Conservation (phyloP, 2,888 invertebrate genomes). For the Xestia rhomboidea region DNA sequence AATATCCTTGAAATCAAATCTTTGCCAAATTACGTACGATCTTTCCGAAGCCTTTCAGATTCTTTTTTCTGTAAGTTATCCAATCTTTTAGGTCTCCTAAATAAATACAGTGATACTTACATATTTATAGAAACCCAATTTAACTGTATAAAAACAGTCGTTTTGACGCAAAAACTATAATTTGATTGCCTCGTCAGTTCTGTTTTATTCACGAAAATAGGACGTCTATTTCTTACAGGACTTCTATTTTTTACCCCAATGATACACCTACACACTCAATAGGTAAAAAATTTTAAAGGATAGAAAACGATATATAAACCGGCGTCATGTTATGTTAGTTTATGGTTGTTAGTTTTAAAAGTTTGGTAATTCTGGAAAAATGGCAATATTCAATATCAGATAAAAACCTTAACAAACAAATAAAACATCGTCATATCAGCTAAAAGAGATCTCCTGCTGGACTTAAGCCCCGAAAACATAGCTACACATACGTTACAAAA, state of each 20-base stretch:
- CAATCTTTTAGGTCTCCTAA: conserved; percentile 9
- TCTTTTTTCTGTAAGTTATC: neutral
- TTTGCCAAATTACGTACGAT: neutral
- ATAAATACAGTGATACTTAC: neutral
- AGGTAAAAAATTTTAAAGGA: neutral
- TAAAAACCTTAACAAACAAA: too few relatives aligned
- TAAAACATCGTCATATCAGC: too few relatives aligned
- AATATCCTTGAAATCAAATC: neutral
- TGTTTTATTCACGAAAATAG: neutral
- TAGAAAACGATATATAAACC: too few relatives aligned
- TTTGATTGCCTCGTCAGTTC: neutral
- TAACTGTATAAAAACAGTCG: neutral
- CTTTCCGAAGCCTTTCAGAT: neutral
- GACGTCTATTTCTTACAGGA: neutral
- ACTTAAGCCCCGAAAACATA: too few relatives aligned
- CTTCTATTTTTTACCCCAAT: neutral
- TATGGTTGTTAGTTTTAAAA: too few relatives aligned
- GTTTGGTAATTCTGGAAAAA: too few relatives aligned
- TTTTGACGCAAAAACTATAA: neutral
- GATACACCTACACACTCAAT: neutral
- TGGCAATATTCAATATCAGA: too few relatives aligned
- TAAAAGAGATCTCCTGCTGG: too few relatives aligned
- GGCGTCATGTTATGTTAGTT: too few relatives aligned
- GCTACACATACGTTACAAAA: neutral
- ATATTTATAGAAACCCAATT: neutral